phyloP scores from a whole-genome alignment of 2,797 vertebrate genomes.

The Thamnophis elegans region DNA sequence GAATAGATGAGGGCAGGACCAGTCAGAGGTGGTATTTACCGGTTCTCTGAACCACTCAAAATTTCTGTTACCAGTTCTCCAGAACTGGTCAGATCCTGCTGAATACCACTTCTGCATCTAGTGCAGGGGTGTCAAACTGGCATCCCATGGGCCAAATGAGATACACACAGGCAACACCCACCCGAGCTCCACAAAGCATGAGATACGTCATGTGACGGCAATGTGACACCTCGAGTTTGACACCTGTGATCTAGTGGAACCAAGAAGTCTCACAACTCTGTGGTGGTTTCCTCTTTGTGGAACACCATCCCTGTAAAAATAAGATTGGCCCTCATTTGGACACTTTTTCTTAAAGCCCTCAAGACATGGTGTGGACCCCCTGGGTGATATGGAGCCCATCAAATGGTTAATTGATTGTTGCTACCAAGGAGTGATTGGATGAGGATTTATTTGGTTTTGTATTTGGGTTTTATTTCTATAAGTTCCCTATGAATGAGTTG shows the following conservation, averaged over 20 bases:
- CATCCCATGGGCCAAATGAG: too few species aligned
- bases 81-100: too few species aligned
- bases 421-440: not conserved
- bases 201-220: fast-evolving
- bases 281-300: not conserved
- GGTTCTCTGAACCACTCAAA: too few species aligned
- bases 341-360: not conserved
- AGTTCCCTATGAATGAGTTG: not conserved
- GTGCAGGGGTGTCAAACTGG: too few species aligned
- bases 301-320: not conserved
- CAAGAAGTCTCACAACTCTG: not conserved
- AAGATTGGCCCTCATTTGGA: not conserved
- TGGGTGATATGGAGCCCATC: not conserved
- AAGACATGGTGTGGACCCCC: not conserved
- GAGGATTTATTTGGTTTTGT: not conserved
- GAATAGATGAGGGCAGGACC: too few species aligned
- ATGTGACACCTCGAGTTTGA: too few species aligned
- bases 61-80: too few species aligned
- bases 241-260: not conserved
- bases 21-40: too few species aligned
- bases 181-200: too few species aligned
- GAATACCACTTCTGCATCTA: not conserved
- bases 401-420: not conserved
- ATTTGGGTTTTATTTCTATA: not conserved
- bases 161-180: too few species aligned